Percentiles rank a stretch among this genome's conserved stretches.
Evolutionary conservation across 2,888 invertebrate species (phyloP).

Genomic region (Apamea crenata): DNA sequence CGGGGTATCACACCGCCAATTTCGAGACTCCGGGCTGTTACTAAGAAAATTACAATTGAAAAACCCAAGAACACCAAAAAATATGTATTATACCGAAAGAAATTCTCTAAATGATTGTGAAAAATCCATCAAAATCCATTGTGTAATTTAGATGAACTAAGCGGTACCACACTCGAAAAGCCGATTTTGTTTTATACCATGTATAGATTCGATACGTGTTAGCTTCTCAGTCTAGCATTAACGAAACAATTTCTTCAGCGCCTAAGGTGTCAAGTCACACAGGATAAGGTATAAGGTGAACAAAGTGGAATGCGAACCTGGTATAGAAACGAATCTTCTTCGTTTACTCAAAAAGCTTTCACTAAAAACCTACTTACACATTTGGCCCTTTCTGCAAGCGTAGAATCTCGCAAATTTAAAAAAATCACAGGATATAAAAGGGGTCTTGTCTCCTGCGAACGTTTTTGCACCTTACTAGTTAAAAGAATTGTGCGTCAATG

Average conservation of each 20-base stretch:
- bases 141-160: not conserved
- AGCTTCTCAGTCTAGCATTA: not conserved
- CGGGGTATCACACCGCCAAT: too few species aligned
- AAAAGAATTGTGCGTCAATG: not conserved
- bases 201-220: constrained; percentile 3
- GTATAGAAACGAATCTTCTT: not conserved
- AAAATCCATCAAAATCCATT: not conserved
- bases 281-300: not conserved
- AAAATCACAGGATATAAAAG: too few species aligned
- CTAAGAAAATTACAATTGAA: too few species aligned
- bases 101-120: too few species aligned
- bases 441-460: not conserved
- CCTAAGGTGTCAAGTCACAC: too few species aligned
- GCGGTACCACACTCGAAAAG: not conserved
- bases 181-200: not conserved
- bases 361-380: not conserved
- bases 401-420: too few species aligned
- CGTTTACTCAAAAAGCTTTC: not conserved
- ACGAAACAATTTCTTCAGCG: not conserved
- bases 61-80: too few species aligned
- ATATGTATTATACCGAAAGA: too few species aligned
- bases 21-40: too few species aligned
- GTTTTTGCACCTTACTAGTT: not conserved
- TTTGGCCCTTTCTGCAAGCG: not conserved
- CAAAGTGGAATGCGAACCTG: not conserved